Evolutionary conservation across 2,888 invertebrate species (phyloP), one percentile per base, ranked within the genome.

Genomic region (Pedicia rivosa): DNA sequence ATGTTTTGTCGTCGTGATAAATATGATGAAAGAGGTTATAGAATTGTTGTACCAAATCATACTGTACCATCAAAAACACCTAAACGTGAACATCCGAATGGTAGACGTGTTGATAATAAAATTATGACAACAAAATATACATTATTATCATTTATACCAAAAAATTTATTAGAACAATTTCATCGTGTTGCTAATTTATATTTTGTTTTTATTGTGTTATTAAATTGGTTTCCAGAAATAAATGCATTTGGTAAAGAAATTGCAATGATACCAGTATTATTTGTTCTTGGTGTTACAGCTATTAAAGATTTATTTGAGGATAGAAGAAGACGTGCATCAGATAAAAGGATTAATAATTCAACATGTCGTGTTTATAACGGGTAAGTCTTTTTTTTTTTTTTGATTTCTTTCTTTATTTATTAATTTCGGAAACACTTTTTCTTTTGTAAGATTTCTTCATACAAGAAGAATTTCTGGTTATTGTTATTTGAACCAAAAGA

Each of bases 161-260:
- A 92, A 63, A 95, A 95, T 64, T 67, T 97, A 42, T 74, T 94
- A 61, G 94, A 95, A 66, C 95, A 97, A 65, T 94, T 97, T 62
- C 94, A 94, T 63, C 76, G 95, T 43, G 87, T 92, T 55, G 95
- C 95, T 44, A 97, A 97, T 69, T 69, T 97, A 53, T 97, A 95
- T 67, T 97, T 97, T 64, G 81, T 95, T 55, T 87, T 92, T 57
- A 92, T 97, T 57, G 91, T 94, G 50, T 65, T 92, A 49, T 72
- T 95, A 45, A 95, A 95, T 65, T 94, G 91, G 91, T 80, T 94
- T 55, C 92, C 92, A 3, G 75, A 79, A 24, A 84, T 92, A 43
- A 87, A 84, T 64, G 92, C 92, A 4, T 92, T 94, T 63, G 92
- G 90, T 43, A 92, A 91, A 58, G 92, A 92, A 64, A 74, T 94